Conservation (phyloP, 2,888 invertebrate species). For the Drosophila anomelani region DNA sequence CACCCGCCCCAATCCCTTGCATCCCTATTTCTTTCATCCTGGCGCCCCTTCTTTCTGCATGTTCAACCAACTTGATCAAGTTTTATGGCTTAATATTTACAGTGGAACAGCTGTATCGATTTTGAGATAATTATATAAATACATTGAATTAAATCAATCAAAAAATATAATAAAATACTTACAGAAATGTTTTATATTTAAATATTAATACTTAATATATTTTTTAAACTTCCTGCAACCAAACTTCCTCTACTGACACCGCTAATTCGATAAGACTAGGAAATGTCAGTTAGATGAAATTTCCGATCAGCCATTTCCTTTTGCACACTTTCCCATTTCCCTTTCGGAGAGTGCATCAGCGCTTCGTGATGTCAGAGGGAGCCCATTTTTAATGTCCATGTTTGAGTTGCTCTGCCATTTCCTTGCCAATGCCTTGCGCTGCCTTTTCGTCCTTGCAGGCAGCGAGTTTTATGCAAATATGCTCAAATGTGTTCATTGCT, state of each 20-base stretch:
- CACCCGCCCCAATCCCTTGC: slow-evolving; percentile 9
- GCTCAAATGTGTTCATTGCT: slow-evolving; percentile 78
- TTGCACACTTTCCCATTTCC: slow-evolving; percentile 25
- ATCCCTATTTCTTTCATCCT: neutral
- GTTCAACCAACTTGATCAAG: slow-evolving; percentile 30
- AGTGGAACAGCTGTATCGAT: neutral
- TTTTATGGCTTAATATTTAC: slow-evolving; percentile 45
- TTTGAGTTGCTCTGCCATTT: slow-evolving; percentile 49
- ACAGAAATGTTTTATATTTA: neutral
- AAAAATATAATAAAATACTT: too few relatives aligned
- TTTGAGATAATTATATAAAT: neutral
- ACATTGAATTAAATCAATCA: too few relatives aligned
- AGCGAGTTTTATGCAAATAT: slow-evolving; percentile 76
- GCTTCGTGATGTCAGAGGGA: slow-evolving; percentile 16
- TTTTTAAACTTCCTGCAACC: too few relatives aligned
- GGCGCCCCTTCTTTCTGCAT: slow-evolving; percentile 20
- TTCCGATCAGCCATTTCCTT: slow-evolving; percentile 36
- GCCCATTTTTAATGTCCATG: slow-evolving; percentile 49
- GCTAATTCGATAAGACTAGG: neutral
- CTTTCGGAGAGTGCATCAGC: slow-evolving; percentile 28
- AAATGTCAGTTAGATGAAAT: slow-evolving; percentile 5
- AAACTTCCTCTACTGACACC: too few relatives aligned
- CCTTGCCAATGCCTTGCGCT: slow-evolving; percentile 23
- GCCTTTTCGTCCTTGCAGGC: slow-evolving; percentile 35
- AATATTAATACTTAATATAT: neutral